Evolutionary conservation across 1,140 invertebrate species (phyloP).

Genomic region (Orius laevigatus): DNA sequence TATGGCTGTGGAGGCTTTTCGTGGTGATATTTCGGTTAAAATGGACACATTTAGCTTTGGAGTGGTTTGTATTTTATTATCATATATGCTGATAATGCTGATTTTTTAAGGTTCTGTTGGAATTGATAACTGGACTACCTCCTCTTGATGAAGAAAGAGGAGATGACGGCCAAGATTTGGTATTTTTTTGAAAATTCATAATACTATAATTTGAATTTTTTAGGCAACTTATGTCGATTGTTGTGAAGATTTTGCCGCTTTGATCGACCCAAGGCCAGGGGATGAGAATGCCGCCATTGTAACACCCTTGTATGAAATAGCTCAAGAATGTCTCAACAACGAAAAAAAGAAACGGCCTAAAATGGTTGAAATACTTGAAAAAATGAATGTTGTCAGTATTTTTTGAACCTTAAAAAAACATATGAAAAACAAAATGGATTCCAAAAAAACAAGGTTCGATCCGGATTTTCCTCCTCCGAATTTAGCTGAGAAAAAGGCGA

Average conservation of each 20-base stretch:
- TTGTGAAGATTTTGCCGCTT: not conserved
- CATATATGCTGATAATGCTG: not conserved
- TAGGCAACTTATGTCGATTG: not conserved
- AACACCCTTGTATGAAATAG: not conserved
- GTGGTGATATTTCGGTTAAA: conserved; percentile 52
- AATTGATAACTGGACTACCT: conserved; percentile 46
- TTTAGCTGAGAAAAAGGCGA: no score
- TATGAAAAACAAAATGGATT: no score
- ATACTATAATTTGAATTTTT: conserved; percentile 23
- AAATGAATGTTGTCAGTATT: not conserved
- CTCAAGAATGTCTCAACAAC: not conserved
- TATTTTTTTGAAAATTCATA: conserved; percentile 23
- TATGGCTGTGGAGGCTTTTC: conserved; percentile 56
- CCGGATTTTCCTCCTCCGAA: no score
- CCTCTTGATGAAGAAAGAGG: conserved; percentile 37
- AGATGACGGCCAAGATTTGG: conserved; percentile 29
- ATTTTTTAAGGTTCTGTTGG: conserved; percentile 35
- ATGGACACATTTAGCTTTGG: conserved; percentile 63
- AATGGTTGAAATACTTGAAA: not conserved
- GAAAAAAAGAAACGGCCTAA: not conserved
- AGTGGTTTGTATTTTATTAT: conserved; percentile 33
- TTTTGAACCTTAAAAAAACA: no score
- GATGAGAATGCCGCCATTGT: not conserved
- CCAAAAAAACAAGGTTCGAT: no score
- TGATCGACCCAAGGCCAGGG: not conserved